phyloP scores from a whole-genome alignment of 1,140 invertebrate genomes.

The Lasioglossum albipes region DNA sequence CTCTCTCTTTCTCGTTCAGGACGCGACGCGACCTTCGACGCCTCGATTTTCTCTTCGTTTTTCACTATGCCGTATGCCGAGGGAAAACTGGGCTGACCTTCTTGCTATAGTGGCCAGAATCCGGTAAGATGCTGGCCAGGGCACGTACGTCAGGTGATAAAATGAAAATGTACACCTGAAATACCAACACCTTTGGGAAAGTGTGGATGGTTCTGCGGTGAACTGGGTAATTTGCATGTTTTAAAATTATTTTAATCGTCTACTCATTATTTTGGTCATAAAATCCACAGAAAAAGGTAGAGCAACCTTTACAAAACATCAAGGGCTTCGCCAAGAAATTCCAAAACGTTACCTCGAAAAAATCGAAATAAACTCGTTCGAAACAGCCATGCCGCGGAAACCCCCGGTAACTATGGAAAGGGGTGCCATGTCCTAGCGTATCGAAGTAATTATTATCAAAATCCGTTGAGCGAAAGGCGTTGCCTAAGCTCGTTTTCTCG shows the following conservation, averaged over 20 bases:
- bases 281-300: too few species aligned
- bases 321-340: too few species aligned
- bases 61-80: background rate
- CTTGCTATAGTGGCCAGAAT: background rate
- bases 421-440: conserved; percentile 46
- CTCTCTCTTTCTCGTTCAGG: conserved; percentile 1
- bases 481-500: conserved; percentile 58
- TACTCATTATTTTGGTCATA: too few species aligned
- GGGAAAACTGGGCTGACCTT: conserved; percentile 43
- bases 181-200: too few species aligned
- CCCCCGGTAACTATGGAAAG: background rate
- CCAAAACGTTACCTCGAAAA: too few species aligned
- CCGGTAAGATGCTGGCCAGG: conserved; percentile 3
- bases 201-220: too few species aligned
- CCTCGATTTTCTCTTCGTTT: background rate
- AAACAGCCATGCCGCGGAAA: background rate
- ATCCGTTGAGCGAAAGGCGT: conserved; percentile 66
- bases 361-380: too few species aligned
- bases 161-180: conserved; percentile 53
- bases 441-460: conserved; percentile 73
- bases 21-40: background rate
- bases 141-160: conserved; percentile 62
- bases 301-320: too few species aligned
- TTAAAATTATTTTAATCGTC: too few species aligned
- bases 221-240: too few species aligned